Percentiles rank a stretch among this genome's conserved stretches.
Conservation (phyloP, 2,888 invertebrate genomes). For the Masnerella sp. region DNA sequence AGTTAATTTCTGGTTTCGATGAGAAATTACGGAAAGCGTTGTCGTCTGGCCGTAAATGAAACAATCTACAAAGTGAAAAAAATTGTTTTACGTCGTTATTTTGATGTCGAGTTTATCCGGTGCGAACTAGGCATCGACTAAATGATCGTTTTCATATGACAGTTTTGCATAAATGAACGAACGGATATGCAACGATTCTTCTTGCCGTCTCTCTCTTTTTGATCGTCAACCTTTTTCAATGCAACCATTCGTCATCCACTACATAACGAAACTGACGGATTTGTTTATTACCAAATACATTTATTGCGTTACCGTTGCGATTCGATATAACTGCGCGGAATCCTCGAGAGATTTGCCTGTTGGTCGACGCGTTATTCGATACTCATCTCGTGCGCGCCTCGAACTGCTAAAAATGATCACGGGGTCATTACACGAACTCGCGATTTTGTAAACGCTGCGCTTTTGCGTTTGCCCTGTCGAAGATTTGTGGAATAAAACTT, state of each 20-base stretch:
- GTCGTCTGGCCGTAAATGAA: not conserved
- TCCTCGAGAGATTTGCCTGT: slow-evolving; percentile 35
- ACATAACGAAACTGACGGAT: slow-evolving; percentile 54
- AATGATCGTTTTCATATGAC: slow-evolving; percentile 40
- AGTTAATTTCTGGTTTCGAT: slow-evolving; percentile 3
- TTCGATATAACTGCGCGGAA: slow-evolving; percentile 40
- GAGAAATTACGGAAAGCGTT: slow-evolving; percentile 13
- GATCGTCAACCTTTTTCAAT: slow-evolving; percentile 25
- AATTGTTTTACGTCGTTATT: slow-evolving; percentile 26
- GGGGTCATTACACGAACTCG: slow-evolving; percentile 27
- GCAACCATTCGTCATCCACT: slow-evolving; percentile 47
- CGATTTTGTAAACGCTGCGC: slow-evolving; percentile 35
- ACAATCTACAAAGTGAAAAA: not conserved
- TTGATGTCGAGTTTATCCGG: slow-evolving; percentile 1
- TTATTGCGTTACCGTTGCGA: slow-evolving; percentile 54
- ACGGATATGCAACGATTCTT: not conserved
- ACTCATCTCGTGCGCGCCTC: slow-evolving; percentile 20
- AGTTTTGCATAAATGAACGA: slow-evolving; percentile 47
- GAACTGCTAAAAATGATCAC: slow-evolving; percentile 39
- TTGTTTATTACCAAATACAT: slow-evolving; percentile 54
- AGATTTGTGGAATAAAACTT: slow-evolving; percentile 48
- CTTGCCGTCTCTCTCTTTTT: slow-evolving; percentile 5
- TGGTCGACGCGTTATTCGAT: slow-evolving; percentile 43
- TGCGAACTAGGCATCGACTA: slow-evolving; percentile 24
- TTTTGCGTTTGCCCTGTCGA: slow-evolving; percentile 10